Evolutionary conservation across 2,888 invertebrate species (phyloP), one percentile per base, ranked within the genome.

Genomic region (Diarsia dahlii): DNA sequence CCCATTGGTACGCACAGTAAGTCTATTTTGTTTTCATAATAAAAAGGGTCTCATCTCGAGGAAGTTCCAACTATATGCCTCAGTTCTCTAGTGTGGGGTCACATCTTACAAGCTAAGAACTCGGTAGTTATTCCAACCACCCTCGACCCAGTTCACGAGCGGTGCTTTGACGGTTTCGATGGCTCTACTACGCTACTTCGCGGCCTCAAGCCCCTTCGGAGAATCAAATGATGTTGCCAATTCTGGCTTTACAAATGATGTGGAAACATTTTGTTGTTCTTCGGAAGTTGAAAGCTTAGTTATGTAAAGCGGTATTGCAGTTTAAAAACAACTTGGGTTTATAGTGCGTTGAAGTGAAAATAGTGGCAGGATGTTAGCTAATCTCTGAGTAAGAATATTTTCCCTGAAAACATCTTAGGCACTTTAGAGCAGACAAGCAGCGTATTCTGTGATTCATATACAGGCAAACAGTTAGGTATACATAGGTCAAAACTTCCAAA

Each of bases 91-190:
- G 2, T 70, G 65, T 20, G 18, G 34, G 23, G 54, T 77, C 45
- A 15, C 54, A 67, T 74, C 62, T 54, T 52, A 62, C 68, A 23
- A 75, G 46, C 46, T 75, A 58, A 52, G 72, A 78, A 73, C 64
- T 69, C 52, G 13, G 78, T 83, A 84, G 88, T 89, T 88, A 87
- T 89, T 85, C 62, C 82, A 89, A 87, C 82, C 80, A 84, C 84
- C 88, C 93, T 95, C 91, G 94, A 94, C 94, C 93, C 80, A 91
- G 83, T 91, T 95, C 78, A 85, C 63, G 80, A 79, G 82, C 79
- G 84, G 54, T 71, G 76, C 88, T 88, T 90, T 89, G 88, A 87
- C 84, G 81, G 89, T 84, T 86, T 89, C 90, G 89, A 94, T 91
- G 90, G 87, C 91, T 83, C 93, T 94, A 63, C 63, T 23, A 15